Conservation (phyloP, 2,888 invertebrate species). For the Xylophagus ater region DNA sequence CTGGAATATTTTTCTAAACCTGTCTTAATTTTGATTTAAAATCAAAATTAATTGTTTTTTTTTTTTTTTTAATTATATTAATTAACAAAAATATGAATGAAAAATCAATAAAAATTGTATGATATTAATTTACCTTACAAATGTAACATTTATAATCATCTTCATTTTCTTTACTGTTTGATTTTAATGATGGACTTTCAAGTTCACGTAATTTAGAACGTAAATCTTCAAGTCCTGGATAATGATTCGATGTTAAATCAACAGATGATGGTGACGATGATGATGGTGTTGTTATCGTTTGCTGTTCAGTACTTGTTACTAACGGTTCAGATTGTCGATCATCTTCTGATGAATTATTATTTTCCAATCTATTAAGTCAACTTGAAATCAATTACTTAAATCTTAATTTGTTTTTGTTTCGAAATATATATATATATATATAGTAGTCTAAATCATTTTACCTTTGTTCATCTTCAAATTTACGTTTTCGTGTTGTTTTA, state of each 20-base stretch:
- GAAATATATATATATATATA: neutral
- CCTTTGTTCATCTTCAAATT: conserved; percentile 27
- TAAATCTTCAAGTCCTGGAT: conserved; percentile 46
- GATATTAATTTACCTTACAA: conserved; percentile 50
- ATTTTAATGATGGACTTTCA: conserved; percentile 39
- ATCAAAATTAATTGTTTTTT: too few species aligned
- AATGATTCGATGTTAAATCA: conserved; percentile 39
- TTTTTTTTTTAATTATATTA: conserved; percentile 4
- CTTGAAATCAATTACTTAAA: too few species aligned
- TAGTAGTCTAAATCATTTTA: neutral
- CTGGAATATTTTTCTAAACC: conserved; percentile 38
- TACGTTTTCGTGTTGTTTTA: conserved; percentile 27
- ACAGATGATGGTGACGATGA: conserved; percentile 33
- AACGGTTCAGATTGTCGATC: conserved; percentile 37
- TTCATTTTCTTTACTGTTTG: conserved; percentile 42
- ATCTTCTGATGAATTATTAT: conserved; percentile 31
- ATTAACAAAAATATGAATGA: conserved; percentile 13
- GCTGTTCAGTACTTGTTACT: conserved; percentile 36
- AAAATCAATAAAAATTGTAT: conserved; percentile 18
- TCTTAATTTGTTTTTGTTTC: too few species aligned
- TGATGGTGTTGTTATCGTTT: conserved; percentile 27
- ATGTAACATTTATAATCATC: conserved; percentile 59
- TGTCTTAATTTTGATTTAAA: too few species aligned
- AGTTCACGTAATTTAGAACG: conserved; percentile 46
- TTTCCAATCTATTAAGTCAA: conserved; percentile 6